A percentile compares a stretch with the other conserved stretches of the same genome.
These are phyloP conservation scores for Himalopsyche tibetana DNA, from an alignment of 2,888 invertebrate genomes.

Conservation along the genomic window DNA sequence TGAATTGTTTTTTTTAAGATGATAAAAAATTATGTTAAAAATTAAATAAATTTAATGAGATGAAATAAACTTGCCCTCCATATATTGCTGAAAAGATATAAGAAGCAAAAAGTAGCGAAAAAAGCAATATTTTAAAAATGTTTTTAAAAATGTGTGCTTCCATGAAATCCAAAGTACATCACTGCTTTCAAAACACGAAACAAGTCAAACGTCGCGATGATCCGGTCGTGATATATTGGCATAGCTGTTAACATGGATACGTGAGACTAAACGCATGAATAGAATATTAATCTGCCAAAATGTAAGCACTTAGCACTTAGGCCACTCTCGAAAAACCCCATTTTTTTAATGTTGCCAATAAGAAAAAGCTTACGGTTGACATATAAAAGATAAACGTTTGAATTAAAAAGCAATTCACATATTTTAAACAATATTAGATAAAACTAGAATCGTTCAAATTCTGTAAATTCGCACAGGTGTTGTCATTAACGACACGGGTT, in stretches of 20 bases:
- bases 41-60: too few relatives aligned
- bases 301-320: background rate
- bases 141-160: background rate
- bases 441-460: too few relatives aligned
- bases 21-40: too few relatives aligned
- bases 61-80: too few relatives aligned
- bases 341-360: background rate
- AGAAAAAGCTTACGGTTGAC: too few relatives aligned
- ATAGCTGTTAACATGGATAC: conserved; percentile 31
- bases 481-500: too few relatives aligned
- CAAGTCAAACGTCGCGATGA: conserved; percentile 22
- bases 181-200: background rate
- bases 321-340: background rate
- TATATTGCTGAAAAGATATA: too few relatives aligned
- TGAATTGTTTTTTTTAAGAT: too few relatives aligned
- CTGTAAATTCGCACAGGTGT: too few relatives aligned
- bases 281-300: conserved; percentile 1
- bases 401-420: too few relatives aligned
- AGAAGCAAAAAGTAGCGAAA: background rate
- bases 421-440: too few relatives aligned
- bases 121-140: background rate
- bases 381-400: too few relatives aligned
- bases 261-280: conserved; percentile 9
- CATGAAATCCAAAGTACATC: background rate
- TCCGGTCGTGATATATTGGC: conserved; percentile 38